Evolutionary conservation across 53 echinoderm and acorn worm genomes (phyloP), one percentile per base, ranked within the genome.

Genomic region (Henricia sp.): DNA sequence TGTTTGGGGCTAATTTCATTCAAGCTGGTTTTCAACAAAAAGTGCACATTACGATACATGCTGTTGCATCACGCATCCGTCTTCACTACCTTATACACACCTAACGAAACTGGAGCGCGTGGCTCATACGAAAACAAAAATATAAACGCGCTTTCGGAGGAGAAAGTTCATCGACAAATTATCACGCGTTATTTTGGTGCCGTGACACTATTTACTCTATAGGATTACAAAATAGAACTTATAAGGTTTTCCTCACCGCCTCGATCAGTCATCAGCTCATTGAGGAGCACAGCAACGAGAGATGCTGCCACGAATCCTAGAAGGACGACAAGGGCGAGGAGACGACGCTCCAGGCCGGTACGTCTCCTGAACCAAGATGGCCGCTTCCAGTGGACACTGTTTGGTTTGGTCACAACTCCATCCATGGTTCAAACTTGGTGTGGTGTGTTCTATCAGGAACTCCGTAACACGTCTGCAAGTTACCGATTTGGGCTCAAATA

Each of bases 301-400:
- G 87, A 71, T 1, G 86, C 26, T 6, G 91, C 83, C 23, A 83
- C 76, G 65, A 86, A 74, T 1, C 76, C 71, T 2, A 91, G 63
- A n/a, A 95, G 42, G 67, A 93, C 56, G 5, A 86, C 54, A 20
- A 95, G 76, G 26, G 86, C 71, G 34, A 95, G 62, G 1, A 95
- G 89, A 27, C 91, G 82, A 34, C 84, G 93, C 80, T 95, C 95
- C 50, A 95, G 84, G 6, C 77, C 54, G 17, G 93, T 95, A 37
- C 90, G 90, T 37, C 93, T 57, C 2, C 67, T 73, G 54, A 54
- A 89, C 67, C 89, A 72, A 6, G 83, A 83, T 9, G 83, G 73
- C 32, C 67, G 27, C 73, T 89, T 83, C 69, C 72, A 83, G 66
- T 83, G 80, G 3, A 80, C 80, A 21, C 80, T 80, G 64, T 80